A percentile compares a stretch with the other conserved stretches of the same genome.
Conservation (phyloP, 2,888 invertebrate genomes). For the Sarcophaga subvicina region DNA sequence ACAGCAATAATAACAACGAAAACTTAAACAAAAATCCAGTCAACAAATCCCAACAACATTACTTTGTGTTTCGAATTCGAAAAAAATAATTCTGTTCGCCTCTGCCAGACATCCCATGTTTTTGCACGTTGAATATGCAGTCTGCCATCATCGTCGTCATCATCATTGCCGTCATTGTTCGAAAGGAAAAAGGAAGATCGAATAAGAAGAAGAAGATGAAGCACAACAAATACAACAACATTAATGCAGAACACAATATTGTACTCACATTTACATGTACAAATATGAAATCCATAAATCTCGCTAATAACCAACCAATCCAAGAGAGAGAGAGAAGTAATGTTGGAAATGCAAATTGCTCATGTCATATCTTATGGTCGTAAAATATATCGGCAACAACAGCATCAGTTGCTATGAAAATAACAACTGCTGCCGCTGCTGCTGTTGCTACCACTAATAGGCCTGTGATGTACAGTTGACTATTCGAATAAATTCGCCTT, state of each 20-base stretch:
- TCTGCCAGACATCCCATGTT: not conserved
- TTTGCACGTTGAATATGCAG: not conserved
- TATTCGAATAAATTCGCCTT: constrained; percentile 14
- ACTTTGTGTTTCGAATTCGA: constrained; percentile 34
- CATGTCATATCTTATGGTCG: constrained; percentile 77
- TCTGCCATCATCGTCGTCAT: constrained; percentile 33
- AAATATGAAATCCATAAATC: constrained; percentile 81
- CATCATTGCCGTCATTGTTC: constrained; percentile 13
- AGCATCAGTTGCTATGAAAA: not conserved
- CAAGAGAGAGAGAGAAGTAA: constrained; percentile 68
- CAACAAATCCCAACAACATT: constrained; percentile 40
- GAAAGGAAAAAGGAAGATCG: constrained; percentile 56
- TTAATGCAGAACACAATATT: constrained; percentile 43
- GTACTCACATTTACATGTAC: constrained; percentile 72
- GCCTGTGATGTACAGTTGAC: constrained; percentile 3
- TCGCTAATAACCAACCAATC: constrained; percentile 81
- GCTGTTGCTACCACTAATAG: not conserved
- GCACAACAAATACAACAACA: constrained; percentile 43
- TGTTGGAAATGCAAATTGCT: constrained; percentile 81
- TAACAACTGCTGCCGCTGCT: not conserved
- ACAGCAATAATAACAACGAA: constrained; percentile 37
- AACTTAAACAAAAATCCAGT: constrained; percentile 29
- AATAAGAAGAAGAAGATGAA: constrained; percentile 7
- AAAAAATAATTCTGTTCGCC: not conserved
- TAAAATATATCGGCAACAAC: constrained; percentile 70